Evolutionary conservation across 2,113 vertebrate species (phyloP).

Genomic region (Thunnus maccoyii): DNA sequence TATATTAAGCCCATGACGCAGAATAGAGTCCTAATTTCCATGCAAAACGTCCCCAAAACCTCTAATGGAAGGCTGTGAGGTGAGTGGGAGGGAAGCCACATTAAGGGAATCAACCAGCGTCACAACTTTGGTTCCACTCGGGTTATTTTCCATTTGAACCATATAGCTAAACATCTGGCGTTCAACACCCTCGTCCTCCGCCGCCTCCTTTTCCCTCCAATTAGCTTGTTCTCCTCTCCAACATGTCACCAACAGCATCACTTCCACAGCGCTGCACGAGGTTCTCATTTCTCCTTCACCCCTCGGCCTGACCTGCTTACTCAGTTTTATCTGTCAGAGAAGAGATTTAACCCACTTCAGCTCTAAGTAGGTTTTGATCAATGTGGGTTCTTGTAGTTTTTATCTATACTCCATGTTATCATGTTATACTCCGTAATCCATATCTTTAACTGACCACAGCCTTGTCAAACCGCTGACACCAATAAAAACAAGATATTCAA

Average conservation of each 20-base stretch:
- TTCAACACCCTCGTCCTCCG: constrained; percentile 61
- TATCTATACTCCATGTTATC: too few relatives aligned
- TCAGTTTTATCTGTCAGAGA: constrained; percentile 15
- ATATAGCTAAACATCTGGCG: constrained; percentile 73
- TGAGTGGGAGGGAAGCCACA: constrained; percentile 71
- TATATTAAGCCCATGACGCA: constrained; percentile 70
- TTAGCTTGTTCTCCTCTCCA: constrained; percentile 26
- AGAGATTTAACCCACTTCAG: constrained; percentile 33
- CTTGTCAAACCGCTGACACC: too few relatives aligned
- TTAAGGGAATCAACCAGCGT: constrained; percentile 73
- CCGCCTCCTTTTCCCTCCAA: constrained; percentile 58
- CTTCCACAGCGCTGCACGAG: constrained; percentile 1
- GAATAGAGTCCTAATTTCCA: constrained; percentile 70
- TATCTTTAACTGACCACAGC: not conserved
- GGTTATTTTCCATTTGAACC: constrained; percentile 71
- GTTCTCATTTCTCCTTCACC: constrained; percentile 26
- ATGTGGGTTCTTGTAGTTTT: not conserved
- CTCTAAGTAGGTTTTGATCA: constrained; percentile 20
- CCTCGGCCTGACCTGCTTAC: constrained; percentile 24
- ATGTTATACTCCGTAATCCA: too few relatives aligned
- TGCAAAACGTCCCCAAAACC: constrained; percentile 67
- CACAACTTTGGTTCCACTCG: constrained; percentile 68
- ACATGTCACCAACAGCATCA: constrained; percentile 18
- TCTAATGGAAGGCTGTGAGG: constrained; percentile 65
- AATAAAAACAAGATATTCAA: too few relatives aligned